These are phyloP conservation scores for Actinia tenebrosa DNA, from an alignment of 64 coral and sea anemone species.

Conservation along the genomic window DNA sequence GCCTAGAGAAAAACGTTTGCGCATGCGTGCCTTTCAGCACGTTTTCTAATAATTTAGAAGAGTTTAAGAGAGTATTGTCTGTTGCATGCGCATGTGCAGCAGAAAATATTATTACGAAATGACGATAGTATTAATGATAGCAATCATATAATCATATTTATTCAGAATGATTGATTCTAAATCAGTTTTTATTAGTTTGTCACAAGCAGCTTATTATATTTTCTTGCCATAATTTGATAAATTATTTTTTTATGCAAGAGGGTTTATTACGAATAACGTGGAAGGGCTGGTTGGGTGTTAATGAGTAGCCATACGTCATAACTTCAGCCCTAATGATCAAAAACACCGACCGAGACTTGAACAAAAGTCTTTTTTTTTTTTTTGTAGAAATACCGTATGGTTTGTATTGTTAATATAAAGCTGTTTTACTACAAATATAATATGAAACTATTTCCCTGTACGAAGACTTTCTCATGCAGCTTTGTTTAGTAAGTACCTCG, in stretches of 20 bases:
- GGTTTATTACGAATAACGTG: neutral
- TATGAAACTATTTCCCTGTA: no score
- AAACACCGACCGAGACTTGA: neutral
- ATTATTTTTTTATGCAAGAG: neutral
- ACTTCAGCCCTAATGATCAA: neutral
- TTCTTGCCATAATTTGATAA: neutral
- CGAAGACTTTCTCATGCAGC: no score
- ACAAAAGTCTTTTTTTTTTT: neutral
- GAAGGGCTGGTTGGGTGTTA: neutral
- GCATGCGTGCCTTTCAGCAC: no score
- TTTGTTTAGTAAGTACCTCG: no score
- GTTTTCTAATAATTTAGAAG: no score
- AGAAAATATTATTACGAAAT: no score
- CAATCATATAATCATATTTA: neutral
- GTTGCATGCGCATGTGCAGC: no score
- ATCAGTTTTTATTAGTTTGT: neutral
- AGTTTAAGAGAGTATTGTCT: no score
- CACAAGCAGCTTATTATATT: neutral
- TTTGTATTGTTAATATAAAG: neutral
- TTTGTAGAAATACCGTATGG: neutral
- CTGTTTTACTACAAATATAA: no score
- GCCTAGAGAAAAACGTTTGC: no score
- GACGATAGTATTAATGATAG: no score
- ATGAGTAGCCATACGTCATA: neutral
- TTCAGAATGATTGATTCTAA: neutral